phyloP scores from a whole-genome alignment of 2,113 vertebrate genomes.

The Trogon melanurus region DNA sequence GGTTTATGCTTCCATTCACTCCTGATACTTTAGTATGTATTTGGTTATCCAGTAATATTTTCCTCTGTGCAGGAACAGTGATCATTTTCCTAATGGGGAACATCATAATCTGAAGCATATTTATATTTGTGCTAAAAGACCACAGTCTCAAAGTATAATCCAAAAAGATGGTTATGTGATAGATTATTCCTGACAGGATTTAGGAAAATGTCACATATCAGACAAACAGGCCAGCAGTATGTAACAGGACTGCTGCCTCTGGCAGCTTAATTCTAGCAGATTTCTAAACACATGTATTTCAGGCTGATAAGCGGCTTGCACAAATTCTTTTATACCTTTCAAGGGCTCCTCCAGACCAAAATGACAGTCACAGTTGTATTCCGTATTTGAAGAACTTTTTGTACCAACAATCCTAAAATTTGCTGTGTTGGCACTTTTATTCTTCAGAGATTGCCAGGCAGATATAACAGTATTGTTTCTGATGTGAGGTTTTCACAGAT shows the following conservation, averaged over 20 bases:
- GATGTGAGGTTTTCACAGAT: neutral
- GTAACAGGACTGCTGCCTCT: slow-evolving; percentile 2
- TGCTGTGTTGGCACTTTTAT: neutral
- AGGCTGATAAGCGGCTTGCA: neutral
- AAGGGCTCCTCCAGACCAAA: neutral
- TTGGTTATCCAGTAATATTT: slow-evolving; percentile 5
- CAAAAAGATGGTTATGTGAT: slow-evolving; percentile 10
- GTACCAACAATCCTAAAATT: neutral
- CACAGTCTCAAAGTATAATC: slow-evolving; percentile 12
- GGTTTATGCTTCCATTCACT: neutral
- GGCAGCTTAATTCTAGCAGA: slow-evolving; percentile 33
- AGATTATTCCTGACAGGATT: slow-evolving; percentile 16
- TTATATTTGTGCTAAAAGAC: slow-evolving; percentile 1
- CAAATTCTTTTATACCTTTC: slow-evolving; percentile 18
- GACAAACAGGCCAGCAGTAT: neutral
- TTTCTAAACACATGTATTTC: neutral
- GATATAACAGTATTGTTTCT: neutral
- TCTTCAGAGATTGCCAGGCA: neutral
- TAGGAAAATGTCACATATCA: slow-evolving; percentile 4
- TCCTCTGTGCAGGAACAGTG: neutral
- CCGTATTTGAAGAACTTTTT: neutral
- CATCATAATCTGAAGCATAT: neutral
- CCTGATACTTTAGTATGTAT: neutral
- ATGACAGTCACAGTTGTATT: neutral
- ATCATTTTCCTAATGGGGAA: neutral